These are phyloP conservation scores for Lepidurus arcticus DNA, from an alignment of 1,140 invertebrate genomes.

Conservation along the genomic window DNA sequence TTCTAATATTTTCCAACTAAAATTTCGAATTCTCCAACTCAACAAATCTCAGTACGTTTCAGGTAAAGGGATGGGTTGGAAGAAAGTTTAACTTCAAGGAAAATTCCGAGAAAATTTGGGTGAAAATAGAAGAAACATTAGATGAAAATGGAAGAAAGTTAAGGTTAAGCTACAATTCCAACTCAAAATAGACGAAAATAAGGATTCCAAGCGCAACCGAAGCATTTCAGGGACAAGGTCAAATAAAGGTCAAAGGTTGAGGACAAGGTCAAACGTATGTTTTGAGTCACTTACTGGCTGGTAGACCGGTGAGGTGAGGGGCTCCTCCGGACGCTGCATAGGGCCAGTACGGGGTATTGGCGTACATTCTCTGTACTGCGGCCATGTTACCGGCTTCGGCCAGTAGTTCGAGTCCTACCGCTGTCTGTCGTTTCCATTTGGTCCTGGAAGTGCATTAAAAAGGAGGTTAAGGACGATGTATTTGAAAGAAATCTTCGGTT, in stretches of 20 bases:
- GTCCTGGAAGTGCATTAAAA: constrained; percentile 64
- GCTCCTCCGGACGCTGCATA: constrained; percentile 39
- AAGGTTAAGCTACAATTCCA: too few relatives aligned
- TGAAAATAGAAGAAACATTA: too few relatives aligned
- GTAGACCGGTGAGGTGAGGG: constrained; percentile 26
- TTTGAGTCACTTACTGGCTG: constrained; percentile 26
- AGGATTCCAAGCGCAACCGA: too few relatives aligned
- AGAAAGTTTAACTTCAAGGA: too few relatives aligned
- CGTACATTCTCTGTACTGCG: constrained; percentile 82
- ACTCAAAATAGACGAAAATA: too few relatives aligned
- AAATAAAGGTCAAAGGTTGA: not conserved
- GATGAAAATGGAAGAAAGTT: too few relatives aligned
- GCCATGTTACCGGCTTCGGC: constrained; percentile 96
- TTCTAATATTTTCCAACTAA: too few relatives aligned
- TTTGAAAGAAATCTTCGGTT: not conserved
- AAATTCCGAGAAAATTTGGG: too few relatives aligned
- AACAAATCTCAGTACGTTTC: not conserved
- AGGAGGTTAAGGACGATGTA: not conserved
- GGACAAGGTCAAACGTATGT: not conserved
- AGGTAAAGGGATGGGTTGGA: not conserved
- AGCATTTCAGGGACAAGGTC: too few relatives aligned
- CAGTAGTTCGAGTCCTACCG: constrained; percentile 89
- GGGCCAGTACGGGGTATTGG: constrained; percentile 46
- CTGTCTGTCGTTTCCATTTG: constrained; percentile 99
- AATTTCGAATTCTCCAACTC: too few relatives aligned